A percentile compares a stretch with the other conserved stretches of the same genome.
phyloP scores from a whole-genome alignment of 2,797 vertebrate species.

The Staurois parvus region DNA sequence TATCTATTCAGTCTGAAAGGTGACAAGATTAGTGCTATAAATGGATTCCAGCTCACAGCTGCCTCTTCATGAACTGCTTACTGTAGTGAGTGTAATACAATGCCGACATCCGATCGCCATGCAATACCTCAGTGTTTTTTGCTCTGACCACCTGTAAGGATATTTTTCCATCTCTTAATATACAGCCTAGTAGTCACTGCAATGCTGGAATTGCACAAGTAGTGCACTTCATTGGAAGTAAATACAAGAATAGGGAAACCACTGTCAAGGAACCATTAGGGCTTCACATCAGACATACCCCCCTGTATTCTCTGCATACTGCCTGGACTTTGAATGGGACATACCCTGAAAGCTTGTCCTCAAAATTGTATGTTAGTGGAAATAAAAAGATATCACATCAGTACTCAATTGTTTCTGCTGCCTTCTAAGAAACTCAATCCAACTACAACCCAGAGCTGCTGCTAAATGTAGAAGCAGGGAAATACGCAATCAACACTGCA shows the following conservation, averaged over 20 bases:
- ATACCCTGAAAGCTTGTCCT: too few relatives aligned
- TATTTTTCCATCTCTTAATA: too few relatives aligned
- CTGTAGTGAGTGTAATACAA: neutral
- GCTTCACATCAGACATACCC: neutral
- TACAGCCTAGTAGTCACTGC: too few relatives aligned
- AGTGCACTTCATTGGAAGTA: too few relatives aligned
- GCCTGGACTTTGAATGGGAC: too few relatives aligned
- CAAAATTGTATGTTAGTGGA: too few relatives aligned
- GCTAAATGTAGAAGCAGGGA: neutral
- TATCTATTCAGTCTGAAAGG: too few relatives aligned
- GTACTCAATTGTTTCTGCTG: too few relatives aligned
- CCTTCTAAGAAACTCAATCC: neutral
- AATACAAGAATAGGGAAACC: neutral
- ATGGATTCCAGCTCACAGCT: neutral
- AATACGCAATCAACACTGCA: neutral
- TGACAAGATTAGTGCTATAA: constrained; percentile 8
- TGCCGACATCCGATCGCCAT: neutral
- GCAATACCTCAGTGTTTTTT: too few relatives aligned
- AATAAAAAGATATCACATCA: too few relatives aligned
- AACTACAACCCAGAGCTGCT: neutral
- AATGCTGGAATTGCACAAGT: too few relatives aligned
- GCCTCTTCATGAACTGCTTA: neutral
- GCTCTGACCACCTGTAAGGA: too few relatives aligned
- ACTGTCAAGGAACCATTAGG: neutral
- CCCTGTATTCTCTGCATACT: neutral